Conservation (phyloP, 2,113 vertebrate species). For the Cricetomys ansorgei region DNA sequence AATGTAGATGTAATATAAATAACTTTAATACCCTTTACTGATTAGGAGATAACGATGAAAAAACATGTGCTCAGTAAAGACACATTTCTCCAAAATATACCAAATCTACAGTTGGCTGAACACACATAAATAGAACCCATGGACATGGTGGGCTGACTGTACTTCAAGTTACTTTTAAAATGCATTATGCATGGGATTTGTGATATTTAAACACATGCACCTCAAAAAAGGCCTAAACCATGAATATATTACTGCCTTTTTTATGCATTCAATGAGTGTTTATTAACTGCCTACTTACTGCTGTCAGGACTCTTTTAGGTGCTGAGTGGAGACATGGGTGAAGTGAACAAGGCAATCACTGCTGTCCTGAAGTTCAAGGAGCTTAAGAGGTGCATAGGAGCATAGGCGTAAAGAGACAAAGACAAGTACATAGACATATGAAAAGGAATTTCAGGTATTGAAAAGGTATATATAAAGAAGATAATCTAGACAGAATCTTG, state of each 20-base stretch:
- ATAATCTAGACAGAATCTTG: not conserved
- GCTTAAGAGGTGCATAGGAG: too few species aligned
- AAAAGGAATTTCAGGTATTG: not conserved
- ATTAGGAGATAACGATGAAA: not conserved
- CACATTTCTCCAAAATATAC: not conserved
- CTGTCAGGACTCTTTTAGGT: not conserved
- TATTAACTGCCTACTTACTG: conserved; percentile 36
- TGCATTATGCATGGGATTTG: not conserved
- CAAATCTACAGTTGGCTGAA: not conserved
- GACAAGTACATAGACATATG: not conserved
- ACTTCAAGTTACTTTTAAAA: conserved; percentile 43
- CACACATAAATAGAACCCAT: not conserved
- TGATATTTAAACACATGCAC: conserved; percentile 45
- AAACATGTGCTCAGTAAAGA: not conserved
- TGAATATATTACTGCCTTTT: not conserved
- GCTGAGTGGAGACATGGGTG: not conserved
- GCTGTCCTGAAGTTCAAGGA: not conserved
- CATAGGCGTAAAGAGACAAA: not conserved
- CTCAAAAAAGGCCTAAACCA: conserved; percentile 34
- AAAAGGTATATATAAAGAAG: not conserved
- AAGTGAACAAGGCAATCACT: not conserved
- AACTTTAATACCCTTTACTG: not conserved
- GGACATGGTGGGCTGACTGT: not conserved
- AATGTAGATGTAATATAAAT: not conserved
- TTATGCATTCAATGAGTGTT: conserved; percentile 13